These are phyloP conservation scores for Plutomurus gul DNA, from an alignment of 1,140 invertebrate species.

Conservation along the genomic window DNA sequence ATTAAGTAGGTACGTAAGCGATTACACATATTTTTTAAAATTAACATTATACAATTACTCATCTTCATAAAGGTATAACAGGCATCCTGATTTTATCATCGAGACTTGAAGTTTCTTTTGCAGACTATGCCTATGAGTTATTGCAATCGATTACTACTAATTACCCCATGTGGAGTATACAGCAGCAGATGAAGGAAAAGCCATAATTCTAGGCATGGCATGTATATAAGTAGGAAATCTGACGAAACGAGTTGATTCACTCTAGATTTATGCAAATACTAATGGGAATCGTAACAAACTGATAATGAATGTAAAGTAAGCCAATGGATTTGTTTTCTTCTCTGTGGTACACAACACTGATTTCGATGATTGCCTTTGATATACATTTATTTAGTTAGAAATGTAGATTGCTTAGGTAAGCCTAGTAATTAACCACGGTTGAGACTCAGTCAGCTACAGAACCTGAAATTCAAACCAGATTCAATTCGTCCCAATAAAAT, in stretches of 20 bases:
- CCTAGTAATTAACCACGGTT: background rate
- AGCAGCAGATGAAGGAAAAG: too few species aligned
- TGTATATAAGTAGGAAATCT: background rate
- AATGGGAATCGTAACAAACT: background rate
- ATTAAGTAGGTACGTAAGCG: too few species aligned
- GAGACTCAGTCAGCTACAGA: background rate
- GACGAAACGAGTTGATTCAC: background rate
- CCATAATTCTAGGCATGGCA: too few species aligned
- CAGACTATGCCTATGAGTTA: too few species aligned
- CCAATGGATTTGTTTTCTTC: background rate
- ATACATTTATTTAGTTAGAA: background rate
- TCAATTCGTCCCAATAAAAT: constrained; percentile 24
- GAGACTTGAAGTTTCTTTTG: too few species aligned
- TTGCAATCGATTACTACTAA: too few species aligned
- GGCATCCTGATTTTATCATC: too few species aligned
- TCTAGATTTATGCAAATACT: constrained; percentile 12
- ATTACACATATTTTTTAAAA: too few species aligned
- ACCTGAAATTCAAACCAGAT: constrained; percentile 15
- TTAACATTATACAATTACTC: too few species aligned
- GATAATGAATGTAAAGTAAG: constrained; percentile 5
- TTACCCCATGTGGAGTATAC: too few species aligned
- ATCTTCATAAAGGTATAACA: too few species aligned
- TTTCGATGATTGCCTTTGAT: constrained; percentile 6
- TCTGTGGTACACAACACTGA: background rate
- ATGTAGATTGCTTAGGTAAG: background rate